These are phyloP conservation scores for Panthera leo DNA, from an alignment of 2,113 vertebrate species.

Conservation along the genomic window DNA sequence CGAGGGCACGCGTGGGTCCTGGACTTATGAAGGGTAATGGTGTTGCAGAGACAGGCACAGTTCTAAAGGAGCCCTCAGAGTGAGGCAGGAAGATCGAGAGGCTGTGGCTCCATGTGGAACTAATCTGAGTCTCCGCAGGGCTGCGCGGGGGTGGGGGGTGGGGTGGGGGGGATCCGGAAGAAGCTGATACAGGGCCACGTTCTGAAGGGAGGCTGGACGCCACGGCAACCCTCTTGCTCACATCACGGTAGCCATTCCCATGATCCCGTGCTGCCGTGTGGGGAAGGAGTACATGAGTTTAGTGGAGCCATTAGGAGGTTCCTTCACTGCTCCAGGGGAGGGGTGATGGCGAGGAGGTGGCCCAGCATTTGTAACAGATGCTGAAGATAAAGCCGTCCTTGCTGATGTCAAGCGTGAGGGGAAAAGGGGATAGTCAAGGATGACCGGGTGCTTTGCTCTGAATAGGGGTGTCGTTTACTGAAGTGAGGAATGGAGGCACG, in stretches of 20 bases:
- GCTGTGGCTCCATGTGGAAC: too few species aligned
- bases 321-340: not conserved
- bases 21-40: not conserved
- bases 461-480: not conserved
- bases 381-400: not conserved
- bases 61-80: not conserved
- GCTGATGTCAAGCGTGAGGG: not conserved
- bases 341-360: not conserved
- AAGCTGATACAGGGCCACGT: not conserved
- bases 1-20: not conserved
- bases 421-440: not conserved
- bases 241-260: not conserved
- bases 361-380: not conserved
- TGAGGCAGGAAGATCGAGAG: not conserved
- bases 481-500: not conserved
- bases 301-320: not conserved
- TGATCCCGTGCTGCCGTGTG: not conserved
- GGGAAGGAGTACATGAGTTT: accelerated
- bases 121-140: not conserved
- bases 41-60: not conserved
- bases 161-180: not conserved
- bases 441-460: not conserved
- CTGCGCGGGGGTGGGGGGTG: not conserved
- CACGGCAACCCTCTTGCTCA: not conserved
- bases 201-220: not conserved